phyloP scores from a whole-genome alignment of 2,797 vertebrate species.

The Manis javanica region DNA sequence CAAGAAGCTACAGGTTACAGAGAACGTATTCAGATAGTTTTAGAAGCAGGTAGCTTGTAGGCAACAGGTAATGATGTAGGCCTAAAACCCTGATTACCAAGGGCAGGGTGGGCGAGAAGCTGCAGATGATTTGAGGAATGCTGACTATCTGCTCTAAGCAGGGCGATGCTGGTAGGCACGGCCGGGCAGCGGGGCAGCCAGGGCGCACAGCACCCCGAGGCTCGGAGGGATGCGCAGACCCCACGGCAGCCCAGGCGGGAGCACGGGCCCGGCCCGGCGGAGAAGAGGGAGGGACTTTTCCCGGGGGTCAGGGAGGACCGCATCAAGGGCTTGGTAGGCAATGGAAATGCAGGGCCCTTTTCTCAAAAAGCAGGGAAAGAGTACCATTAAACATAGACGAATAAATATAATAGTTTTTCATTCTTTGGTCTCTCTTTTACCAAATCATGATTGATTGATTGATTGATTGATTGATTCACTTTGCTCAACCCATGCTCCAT shows the following conservation, averaged over 20 bases:
- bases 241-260: fast-evolving
- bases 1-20: not conserved
- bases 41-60: not conserved
- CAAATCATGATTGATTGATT: too few species aligned
- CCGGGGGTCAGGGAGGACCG: fast-evolving
- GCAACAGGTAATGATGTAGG: not conserved
- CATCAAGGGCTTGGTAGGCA: not conserved
- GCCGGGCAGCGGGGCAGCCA: fast-evolving
- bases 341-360: not conserved
- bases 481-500: not conserved
- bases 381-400: not conserved
- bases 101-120: not conserved
- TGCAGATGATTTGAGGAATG: not conserved
- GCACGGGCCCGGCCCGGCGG: not conserved
- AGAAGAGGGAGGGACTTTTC: not conserved
- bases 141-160: too few species aligned
- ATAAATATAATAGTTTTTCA: not conserved
- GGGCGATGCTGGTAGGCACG: too few species aligned
- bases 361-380: not conserved
- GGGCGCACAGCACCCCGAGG: fast-evolving
- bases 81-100: not conserved
- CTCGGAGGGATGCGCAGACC: fast-evolving
- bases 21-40: not conserved
- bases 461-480: too few species aligned
- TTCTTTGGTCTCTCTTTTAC: not conserved